Evolutionary conservation across 2,113 vertebrate species (phyloP), one percentile per base, ranked within the genome.

Genomic region (Azemiops feae): DNA sequence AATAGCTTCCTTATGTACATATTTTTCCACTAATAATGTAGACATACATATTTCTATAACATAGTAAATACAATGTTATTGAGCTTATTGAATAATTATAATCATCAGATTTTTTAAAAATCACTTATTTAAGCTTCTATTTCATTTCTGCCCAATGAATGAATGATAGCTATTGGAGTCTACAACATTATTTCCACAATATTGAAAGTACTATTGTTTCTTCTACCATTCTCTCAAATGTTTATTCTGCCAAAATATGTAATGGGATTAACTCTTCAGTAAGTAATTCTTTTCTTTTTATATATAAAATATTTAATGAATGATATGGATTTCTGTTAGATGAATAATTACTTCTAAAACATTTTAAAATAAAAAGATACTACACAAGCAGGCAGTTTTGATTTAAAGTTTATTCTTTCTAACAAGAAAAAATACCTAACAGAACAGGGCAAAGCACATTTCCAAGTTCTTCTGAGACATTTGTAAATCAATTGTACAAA

Each of bases 401-500:
- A 3, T 23, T 93, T 3, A 57, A 43, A 69, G n/a, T 4, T 3
- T 11, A 43, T 64, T 53, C 88, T 91, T 93, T 60, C 93, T 92
- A 91, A 52, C 10, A 50, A 93, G 55, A 60, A 54, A 39, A 20
- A 50, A 10, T 69, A 55, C 27, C 47, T 54, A 47, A 89, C 30
- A 53, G 55, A 92, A 86, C 53, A n/a, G 50, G 30, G 30, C 3
- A 89, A 86, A 85, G 87, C 1, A 39, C 91, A 89, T 47, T 58
- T 89, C 53, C 57, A 92, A 64, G 6, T 89, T 85, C 91, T 92
- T 54, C 81, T 53, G 85, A 93, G 39, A n/a, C 45, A 1, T 81
- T 50, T 94, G 39, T 94, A 94, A 93, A 87, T 64, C 89, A 53
- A 47, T 74, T 88, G 86, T 91, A 43, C 14, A 64, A 85, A 89